Conservation (phyloP, 2,113 vertebrate species). For the Gymnobelideus leadbeateri region DNA sequence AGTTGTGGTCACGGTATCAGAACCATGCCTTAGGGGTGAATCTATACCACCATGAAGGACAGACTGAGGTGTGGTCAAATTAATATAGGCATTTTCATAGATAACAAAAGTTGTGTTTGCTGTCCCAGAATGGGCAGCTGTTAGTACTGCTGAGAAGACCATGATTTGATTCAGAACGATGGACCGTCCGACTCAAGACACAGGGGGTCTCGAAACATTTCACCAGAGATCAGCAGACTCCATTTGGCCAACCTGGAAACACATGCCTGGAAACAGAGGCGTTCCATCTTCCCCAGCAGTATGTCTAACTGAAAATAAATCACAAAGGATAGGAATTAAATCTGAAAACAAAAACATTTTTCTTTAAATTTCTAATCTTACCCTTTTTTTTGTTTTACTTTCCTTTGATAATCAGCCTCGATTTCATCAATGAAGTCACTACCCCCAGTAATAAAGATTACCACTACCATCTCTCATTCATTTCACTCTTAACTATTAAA, state of each 20-base stretch:
- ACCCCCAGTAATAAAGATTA: background rate
- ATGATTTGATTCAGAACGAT: slow-evolving; percentile 82
- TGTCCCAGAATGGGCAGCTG: slow-evolving; percentile 84
- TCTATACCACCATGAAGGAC: slow-evolving; percentile 80
- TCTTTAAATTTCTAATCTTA: background rate
- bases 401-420: background rate
- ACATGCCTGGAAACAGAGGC: slow-evolving; percentile 63
- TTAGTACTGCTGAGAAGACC: slow-evolving; percentile 88
- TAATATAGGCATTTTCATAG: slow-evolving; percentile 87
- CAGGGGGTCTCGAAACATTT: slow-evolving; percentile 79
- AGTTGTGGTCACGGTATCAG: slow-evolving; percentile 81
- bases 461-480: background rate
- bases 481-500: slow-evolving; percentile 28
- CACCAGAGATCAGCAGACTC: slow-evolving; percentile 75
- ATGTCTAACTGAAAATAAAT: slow-evolving; percentile 80
- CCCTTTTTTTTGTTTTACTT: background rate
- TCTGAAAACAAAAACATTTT: slow-evolving; percentile 47
- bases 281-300: slow-evolving; percentile 77
- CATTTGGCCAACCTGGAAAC: slow-evolving; percentile 68
- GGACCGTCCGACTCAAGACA: slow-evolving; percentile 52
- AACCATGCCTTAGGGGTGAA: slow-evolving; percentile 79
- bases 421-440: background rate
- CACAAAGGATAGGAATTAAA: slow-evolving; percentile 45
- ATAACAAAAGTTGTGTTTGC: slow-evolving; percentile 85
- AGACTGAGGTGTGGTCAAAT: slow-evolving; percentile 84